Evolutionary conservation across 2,888 invertebrate species (phyloP), one percentile per base, ranked within the genome.

Genomic region (Brachycybe producta): DNA sequence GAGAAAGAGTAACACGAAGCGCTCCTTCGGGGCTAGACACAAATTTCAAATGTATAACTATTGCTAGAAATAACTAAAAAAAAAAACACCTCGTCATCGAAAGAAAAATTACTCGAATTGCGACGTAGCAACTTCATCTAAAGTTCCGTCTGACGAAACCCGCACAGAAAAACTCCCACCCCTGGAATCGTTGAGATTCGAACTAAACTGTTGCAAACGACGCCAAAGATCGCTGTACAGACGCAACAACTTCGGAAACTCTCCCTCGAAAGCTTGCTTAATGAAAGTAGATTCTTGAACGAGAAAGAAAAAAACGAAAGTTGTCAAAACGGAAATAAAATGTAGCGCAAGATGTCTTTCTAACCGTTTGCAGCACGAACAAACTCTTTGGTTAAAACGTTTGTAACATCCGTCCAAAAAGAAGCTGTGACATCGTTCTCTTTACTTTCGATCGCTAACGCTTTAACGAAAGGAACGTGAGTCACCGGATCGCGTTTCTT

Each of bases 181-280:
- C n/a, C n/a, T n/a, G n/a, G n/a, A n/a, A n/a, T 36, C 8, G 7
- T 11, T 7, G 19, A 19, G 7, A 21, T 55, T 54, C 8, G 36
- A 26, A 38, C 52, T 55, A 52, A 66, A 64, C 58, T 67, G 66
- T 32, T 80, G 79, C 2, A 86, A 68, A 58, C 78, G 75, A 52
- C 78, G 77, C 56, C 80, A 76, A 59, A 86, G 71, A 61, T 86
- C 86, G 63, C 80, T 76, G 65, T 82, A 85, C 57, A 82, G 75
- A 61, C 84, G 79, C n/a, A 90, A 69, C 34, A 90, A 71, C 66
- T 82, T 85, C 4, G 88, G 88, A 66, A 80, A 90, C 64, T 90
- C 88, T 50, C 82, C 82, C 68, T 90, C 88, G 51, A 90, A 73
- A 50, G 84, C 81, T 66, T 87, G 86, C 61, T 80, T 82, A 38